Percentiles rank a stretch among this genome's conserved stretches.
phyloP scores from a whole-genome alignment of 2,888 invertebrate species.

The Allolobophora icterica region DNA sequence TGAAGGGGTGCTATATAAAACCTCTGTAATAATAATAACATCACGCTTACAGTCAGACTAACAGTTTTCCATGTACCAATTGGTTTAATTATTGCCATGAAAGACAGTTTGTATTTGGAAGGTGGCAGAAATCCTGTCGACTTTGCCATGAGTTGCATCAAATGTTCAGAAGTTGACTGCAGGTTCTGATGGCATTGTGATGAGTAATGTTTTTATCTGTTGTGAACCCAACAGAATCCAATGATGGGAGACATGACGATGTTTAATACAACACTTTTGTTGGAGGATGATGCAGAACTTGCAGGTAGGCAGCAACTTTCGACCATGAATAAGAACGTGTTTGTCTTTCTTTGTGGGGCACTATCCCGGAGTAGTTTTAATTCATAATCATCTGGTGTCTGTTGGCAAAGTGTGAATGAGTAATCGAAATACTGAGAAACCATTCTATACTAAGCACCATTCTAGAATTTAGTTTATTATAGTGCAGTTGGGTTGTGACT shows the following conservation, averaged over 20 bases:
- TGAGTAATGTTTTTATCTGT: conserved; percentile 1
- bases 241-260: not conserved
- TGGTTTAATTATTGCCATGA: too few relatives aligned
- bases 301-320: not conserved
- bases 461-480: not conserved
- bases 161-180: not conserved
- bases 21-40: too few relatives aligned
- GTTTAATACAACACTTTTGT: not conserved
- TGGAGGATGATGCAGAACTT: not conserved
- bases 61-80: too few relatives aligned
- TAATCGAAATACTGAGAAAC: too few relatives aligned
- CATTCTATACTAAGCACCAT: not conserved
- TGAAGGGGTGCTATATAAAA: too few relatives aligned
- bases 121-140: too few relatives aligned
- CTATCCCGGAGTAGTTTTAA: not conserved
- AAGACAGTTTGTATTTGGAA: too few relatives aligned
- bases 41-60: too few relatives aligned
- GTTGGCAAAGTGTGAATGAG: too few relatives aligned
- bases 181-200: not conserved
- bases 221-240: not conserved
- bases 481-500: not conserved
- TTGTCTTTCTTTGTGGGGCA: not conserved
- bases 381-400: not conserved
- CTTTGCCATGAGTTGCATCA: not conserved
- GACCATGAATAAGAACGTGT: not conserved